A percentile compares a stretch with the other conserved stretches of the same genome.
These are phyloP conservation scores for Apodemia zela DNA, from an alignment of 2,888 invertebrate species.

Conservation along the genomic window DNA sequence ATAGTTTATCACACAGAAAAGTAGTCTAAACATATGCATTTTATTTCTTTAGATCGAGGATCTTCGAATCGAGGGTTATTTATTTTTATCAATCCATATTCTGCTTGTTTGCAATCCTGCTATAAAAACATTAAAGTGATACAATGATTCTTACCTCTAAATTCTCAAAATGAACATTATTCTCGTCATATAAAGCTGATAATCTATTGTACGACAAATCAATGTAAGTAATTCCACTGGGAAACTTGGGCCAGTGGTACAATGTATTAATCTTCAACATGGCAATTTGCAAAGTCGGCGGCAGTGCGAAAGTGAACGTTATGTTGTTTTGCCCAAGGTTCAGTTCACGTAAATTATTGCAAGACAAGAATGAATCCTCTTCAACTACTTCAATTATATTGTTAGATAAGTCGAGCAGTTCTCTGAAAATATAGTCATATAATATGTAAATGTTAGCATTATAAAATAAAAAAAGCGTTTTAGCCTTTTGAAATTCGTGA, in stretches of 20 bases:
- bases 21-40: no score
- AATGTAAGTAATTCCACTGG: constrained; percentile 60
- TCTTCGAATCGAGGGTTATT: no score
- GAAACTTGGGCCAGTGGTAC: constrained; percentile 68
- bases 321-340: constrained; percentile 72
- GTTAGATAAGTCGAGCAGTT: constrained; percentile 67
- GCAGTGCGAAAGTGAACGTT: constrained; percentile 61
- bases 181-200: constrained; percentile 58
- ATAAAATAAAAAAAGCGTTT: not conserved
- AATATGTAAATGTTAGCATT: not conserved
- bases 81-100: no score
- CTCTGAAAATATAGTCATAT: constrained; percentile 45
- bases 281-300: constrained; percentile 58
- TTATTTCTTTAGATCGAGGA: no score
- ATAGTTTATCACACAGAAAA: no score
- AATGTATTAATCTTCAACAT: constrained; percentile 63
- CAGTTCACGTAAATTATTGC: constrained; percentile 59
- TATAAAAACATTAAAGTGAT: no score
- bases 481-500: no score
- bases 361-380: constrained; percentile 56
- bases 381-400: constrained; percentile 69
- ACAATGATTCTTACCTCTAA: constrained; percentile 54
- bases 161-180: constrained; percentile 59
- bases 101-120: no score
- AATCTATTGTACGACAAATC: constrained; percentile 68